Evolutionary conservation across 92 coral and sea anemone species (phyloP), one percentile per base, ranked within the genome.

Genomic region (Nematostella vectensis): DNA sequence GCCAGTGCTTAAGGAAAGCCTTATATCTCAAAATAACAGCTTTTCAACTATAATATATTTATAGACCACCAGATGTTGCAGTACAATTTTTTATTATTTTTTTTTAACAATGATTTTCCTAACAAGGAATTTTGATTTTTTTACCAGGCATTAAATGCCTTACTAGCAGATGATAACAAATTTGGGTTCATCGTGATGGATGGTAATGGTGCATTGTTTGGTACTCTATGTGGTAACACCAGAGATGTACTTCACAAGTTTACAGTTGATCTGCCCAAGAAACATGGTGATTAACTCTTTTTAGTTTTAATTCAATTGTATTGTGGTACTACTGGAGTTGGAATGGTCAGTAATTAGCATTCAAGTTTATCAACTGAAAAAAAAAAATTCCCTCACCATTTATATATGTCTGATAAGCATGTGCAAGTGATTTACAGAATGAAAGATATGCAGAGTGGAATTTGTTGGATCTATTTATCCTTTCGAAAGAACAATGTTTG

Each of bases 151-250:
- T 53, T 89, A 48, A 89, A 87, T 77, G 94, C 94, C 50, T 71
- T 89, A 30, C 81, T 89, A 2, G 94, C 97, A 24, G 97, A 89
- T 77, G 97, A 89, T 54, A 89, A 87, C 53, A 89, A 89, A 71
- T 89, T 89, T 81, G 97, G 95, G 12, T 89, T 89, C 54, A 89
- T 89, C 53, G 91, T 89, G 13, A 89, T 89, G 97, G 97, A 89
- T 62, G 97, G 97, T 70, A 84, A 84, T 73, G 97, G 97, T 22
- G 95, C 95, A 1, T 78, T 89, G 29, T 89, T 89, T 81, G 97
- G 97, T n/a, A 81, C 89, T 15, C 75, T 85, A 3, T 89, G 97
- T 60, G 97, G 97, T 2, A 85, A 89, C 53, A 89, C 97, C 23
- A 67, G 97, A 51, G 97, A 89, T 33, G 95, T 89, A 12, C 89